These are phyloP conservation scores for Hylaea fasciaria DNA, from an alignment of 2,888 invertebrate genomes.

Conservation along the genomic window DNA sequence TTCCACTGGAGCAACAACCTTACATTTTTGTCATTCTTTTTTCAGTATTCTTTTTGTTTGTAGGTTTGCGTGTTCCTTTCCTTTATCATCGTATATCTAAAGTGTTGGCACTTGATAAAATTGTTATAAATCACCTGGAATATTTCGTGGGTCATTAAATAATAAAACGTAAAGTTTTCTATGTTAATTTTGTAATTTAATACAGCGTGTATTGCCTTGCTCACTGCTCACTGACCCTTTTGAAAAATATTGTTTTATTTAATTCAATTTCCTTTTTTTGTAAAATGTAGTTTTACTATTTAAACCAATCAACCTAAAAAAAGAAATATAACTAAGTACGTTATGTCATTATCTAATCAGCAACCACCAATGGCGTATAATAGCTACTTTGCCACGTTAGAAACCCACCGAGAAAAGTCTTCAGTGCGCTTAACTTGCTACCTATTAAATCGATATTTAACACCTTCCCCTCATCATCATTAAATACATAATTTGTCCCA, in stretches of 20 bases:
- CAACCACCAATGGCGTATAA: too few relatives aligned
- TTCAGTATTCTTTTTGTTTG: constrained; percentile 35
- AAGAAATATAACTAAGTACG: too few relatives aligned
- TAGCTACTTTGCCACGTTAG: too few relatives aligned
- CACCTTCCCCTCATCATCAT: not conserved
- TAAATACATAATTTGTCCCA: constrained; percentile 1
- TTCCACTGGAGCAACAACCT: not conserved
- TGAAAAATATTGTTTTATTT: too few relatives aligned
- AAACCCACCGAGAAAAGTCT: too few relatives aligned
- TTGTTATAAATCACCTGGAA: constrained; percentile 49
- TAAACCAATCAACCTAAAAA: too few relatives aligned
- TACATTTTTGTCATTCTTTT: constrained; percentile 13
- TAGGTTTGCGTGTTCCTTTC: constrained; percentile 53
- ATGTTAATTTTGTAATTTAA: constrained; percentile 10
- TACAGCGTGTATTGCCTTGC: too few relatives aligned
- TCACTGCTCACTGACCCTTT: too few relatives aligned
- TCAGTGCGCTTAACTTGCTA: too few relatives aligned
- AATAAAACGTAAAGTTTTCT: constrained; percentile 23
- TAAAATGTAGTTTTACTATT: too few relatives aligned
- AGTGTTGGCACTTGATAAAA: constrained; percentile 59
- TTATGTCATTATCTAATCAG: too few relatives aligned
- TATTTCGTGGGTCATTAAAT: constrained; percentile 38
- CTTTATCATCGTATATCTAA: constrained; percentile 51
- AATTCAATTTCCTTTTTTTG: too few relatives aligned
- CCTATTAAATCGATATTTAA: not conserved